phyloP scores from a whole-genome alignment of 2,797 vertebrate genomes.

The Bufotes viridis region DNA sequence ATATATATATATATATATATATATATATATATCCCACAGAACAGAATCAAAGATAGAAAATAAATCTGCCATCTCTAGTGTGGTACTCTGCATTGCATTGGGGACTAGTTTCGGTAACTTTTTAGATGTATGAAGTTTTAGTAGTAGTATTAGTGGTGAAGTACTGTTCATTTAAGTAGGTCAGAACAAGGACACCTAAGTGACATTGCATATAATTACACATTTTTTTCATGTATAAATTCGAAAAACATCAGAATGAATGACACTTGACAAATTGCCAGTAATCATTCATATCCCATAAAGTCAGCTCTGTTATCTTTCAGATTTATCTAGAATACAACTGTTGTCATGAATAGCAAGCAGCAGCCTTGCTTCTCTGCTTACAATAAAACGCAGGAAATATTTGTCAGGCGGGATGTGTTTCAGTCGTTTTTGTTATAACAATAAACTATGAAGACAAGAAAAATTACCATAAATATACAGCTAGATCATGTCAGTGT shows the following conservation, averaged over 20 bases:
- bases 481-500: constrained; percentile 37
- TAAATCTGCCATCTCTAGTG: neutral
- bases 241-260: constrained; percentile 14
- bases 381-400: constrained; percentile 30
- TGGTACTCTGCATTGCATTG: neutral
- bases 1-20: too few species aligned
- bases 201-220: neutral
- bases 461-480: constrained; percentile 39
- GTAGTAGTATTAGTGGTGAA: neutral
- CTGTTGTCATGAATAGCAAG: constrained; percentile 37
- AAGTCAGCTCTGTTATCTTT: constrained; percentile 5
- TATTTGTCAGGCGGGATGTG: constrained; percentile 37
- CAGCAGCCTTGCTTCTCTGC: constrained; percentile 1
- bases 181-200: neutral
- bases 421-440: constrained; percentile 28
- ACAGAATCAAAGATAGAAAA: too few species aligned
- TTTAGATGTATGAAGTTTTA: neutral
- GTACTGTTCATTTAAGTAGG: neutral
- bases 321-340: constrained; percentile 24
- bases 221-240: constrained; percentile 6
- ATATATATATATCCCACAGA: too few species aligned
- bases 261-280: constrained; percentile 20
- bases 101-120: neutral
- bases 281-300: constrained; percentile 13
- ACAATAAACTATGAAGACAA: constrained; percentile 44